Percentiles rank a stretch among this genome's conserved stretches.
Conservation (phyloP, 2,113 vertebrate genomes). For the Morone chrysops region DNA sequence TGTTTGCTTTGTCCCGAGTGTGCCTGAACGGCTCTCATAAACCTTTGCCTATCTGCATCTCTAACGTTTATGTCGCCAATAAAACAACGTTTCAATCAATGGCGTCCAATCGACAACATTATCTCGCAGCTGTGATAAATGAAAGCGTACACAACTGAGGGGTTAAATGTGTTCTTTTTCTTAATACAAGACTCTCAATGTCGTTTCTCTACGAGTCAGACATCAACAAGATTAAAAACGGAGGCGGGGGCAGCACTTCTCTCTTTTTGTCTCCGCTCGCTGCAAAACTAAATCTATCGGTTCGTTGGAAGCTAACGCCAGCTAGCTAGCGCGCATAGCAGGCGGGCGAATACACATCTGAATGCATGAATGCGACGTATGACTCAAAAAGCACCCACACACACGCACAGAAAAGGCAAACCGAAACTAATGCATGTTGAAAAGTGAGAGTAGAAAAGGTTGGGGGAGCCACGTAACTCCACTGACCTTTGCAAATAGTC, state of each 20-base stretch:
- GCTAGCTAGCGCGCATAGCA: slow-evolving; percentile 55
- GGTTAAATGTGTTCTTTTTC: not conserved
- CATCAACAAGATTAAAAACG: too few relatives aligned
- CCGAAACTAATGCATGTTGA: slow-evolving; percentile 15
- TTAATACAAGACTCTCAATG: too few relatives aligned
- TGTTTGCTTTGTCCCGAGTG: not conserved
- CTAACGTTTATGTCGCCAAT: not conserved
- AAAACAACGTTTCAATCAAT: not conserved
- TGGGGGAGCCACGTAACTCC: slow-evolving; percentile 1
- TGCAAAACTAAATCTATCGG: not conserved
- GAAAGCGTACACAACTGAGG: not conserved
- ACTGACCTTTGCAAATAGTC: slow-evolving; percentile 81
- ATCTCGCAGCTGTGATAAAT: not conserved
- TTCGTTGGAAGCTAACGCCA: slow-evolving; percentile 28
- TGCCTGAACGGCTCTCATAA: not conserved
- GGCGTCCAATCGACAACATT: not conserved
- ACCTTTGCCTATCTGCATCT: not conserved
- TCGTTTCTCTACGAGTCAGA: not conserved
- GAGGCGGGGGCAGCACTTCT: not conserved
- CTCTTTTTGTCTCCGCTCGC: slow-evolving; percentile 40
- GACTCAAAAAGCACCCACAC: not conserved
- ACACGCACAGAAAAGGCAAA: not conserved
- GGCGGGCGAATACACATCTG: slow-evolving; percentile 11
- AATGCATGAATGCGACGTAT: not conserved
- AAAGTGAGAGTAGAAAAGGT: slow-evolving; percentile 7